A percentile compares a stretch with the other conserved stretches of the same genome.
Evolutionary conservation across 2,888 invertebrate genomes (phyloP).

Genomic region (Amphipoea lucens): DNA sequence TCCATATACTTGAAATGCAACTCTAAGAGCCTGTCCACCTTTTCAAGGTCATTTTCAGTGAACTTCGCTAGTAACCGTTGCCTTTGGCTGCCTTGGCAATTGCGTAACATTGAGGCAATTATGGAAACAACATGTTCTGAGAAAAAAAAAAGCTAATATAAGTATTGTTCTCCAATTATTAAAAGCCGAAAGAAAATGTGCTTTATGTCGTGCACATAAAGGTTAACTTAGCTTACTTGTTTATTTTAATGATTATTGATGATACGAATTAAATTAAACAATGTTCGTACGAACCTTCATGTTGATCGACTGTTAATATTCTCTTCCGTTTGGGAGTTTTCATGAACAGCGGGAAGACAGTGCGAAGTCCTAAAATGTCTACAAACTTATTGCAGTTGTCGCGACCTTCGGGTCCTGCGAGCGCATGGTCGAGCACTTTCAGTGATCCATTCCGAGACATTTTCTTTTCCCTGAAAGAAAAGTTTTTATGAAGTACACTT

Average conservation of each 20-base stretch:
- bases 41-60: constrained; percentile 99
- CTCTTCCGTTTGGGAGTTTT: constrained; percentile 98
- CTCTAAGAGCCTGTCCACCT: constrained; percentile 98
- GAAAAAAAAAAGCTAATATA: constrained; percentile 58
- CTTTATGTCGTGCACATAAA: background rate
- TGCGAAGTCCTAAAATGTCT: constrained; percentile 98
- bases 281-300: constrained; percentile 91
- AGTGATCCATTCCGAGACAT: constrained; percentile 98
- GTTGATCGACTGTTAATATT: constrained; percentile 95
- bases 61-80: constrained; percentile 98
- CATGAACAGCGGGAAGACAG: constrained; percentile 99
- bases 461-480: constrained; percentile 94
- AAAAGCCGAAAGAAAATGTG: background rate
- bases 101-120: constrained; percentile 97
- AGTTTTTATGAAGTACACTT: background rate
- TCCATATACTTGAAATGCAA: constrained; percentile 99
- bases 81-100: constrained; percentile 97
- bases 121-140: constrained; percentile 97
- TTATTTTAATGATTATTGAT: background rate
- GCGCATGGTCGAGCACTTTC: constrained; percentile 99
- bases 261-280: background rate
- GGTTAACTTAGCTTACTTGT: background rate
- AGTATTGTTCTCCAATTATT: background rate
- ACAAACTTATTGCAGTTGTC: constrained; percentile 99
- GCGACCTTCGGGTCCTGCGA: constrained; percentile 97